phyloP scores from a whole-genome alignment of 1,140 invertebrate genomes.

The Drosophila lowei region DNA sequence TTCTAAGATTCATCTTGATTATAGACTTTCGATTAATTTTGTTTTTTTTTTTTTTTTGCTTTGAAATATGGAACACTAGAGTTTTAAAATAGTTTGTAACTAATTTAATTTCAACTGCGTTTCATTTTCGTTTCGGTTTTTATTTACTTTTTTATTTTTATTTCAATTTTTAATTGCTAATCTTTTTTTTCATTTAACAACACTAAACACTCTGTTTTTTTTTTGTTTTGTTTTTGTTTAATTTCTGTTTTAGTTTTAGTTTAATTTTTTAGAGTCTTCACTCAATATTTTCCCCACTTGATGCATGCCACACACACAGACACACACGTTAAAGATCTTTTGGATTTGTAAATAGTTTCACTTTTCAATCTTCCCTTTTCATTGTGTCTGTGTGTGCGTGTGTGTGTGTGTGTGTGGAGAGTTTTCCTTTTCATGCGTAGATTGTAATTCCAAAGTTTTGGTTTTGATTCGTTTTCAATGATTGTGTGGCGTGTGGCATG shows the following conservation, averaged over 20 bases:
- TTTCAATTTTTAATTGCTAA: conserved; percentile 71
- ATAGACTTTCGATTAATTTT: conserved; percentile 16
- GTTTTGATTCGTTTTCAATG: too few relatives aligned
- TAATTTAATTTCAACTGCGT: conserved; percentile 75
- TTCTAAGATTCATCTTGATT: conserved; percentile 14
- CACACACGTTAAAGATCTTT: conserved; percentile 57
- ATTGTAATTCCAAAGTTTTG: background rate
- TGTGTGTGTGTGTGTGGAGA: conserved; percentile 4
- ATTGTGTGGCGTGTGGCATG: too few relatives aligned
- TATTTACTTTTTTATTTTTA: conserved; percentile 29
- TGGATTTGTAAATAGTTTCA: conserved; percentile 30
- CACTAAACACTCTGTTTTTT: conserved; percentile 58
- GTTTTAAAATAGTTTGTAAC: conserved; percentile 79
- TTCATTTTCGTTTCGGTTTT: conserved; percentile 27
- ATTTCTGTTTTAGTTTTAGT: conserved; percentile 5
- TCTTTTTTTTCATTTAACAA: conserved; percentile 61
- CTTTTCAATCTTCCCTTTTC: conserved; percentile 26
- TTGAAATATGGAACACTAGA: conserved; percentile 82
- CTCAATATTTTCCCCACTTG: conserved; percentile 48
- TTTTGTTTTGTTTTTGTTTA: conserved; percentile 19
- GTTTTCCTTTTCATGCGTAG: conserved; percentile 5
- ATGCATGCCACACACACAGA: conserved; percentile 43
- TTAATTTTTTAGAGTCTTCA: conserved; percentile 66
- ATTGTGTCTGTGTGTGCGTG: background rate
- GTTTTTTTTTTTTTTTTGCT: conserved; percentile 59